phyloP scores from a whole-genome alignment of 2,113 vertebrate genomes.

The Vireo altiloquus region DNA sequence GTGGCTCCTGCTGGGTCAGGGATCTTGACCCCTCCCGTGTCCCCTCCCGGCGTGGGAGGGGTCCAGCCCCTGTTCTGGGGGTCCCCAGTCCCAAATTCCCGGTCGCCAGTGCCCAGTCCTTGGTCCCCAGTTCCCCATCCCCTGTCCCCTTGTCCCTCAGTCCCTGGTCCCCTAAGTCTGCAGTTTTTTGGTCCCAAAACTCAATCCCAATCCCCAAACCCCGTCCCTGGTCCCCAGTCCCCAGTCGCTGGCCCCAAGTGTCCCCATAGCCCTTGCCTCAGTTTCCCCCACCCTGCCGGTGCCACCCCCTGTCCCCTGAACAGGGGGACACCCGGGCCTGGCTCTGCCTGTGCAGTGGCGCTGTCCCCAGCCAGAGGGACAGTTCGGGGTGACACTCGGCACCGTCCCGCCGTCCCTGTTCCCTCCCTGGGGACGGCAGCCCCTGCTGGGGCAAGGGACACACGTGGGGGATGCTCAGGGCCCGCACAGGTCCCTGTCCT shows the following conservation, averaged over 20 bases:
- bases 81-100: accelerated
- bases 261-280: not conserved
- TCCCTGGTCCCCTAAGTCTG: not conserved
- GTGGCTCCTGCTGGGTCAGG: not conserved
- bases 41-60: not conserved
- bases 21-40: not conserved
- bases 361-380: not conserved
- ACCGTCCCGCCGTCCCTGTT: accelerated
- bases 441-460: not conserved
- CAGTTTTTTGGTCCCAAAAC: not conserved
- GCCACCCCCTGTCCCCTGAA: not conserved
- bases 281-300: not conserved
- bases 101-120: not conserved
- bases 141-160: not conserved
- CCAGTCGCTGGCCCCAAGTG: accelerated
- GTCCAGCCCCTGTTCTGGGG: not conserved
- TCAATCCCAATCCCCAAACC: not conserved
- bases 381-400: not conserved
- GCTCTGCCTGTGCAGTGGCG: not conserved
- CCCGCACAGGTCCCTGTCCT: accelerated
- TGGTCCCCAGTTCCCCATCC: not conserved
- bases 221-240: not conserved
- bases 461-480: not conserved
- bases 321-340: not conserved
- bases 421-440: not conserved